A percentile compares a stretch with the other conserved stretches of the same genome.
These are phyloP conservation scores for Andrena cerasifolii DNA, from an alignment of 1,140 invertebrate genomes.

Conservation along the genomic window DNA sequence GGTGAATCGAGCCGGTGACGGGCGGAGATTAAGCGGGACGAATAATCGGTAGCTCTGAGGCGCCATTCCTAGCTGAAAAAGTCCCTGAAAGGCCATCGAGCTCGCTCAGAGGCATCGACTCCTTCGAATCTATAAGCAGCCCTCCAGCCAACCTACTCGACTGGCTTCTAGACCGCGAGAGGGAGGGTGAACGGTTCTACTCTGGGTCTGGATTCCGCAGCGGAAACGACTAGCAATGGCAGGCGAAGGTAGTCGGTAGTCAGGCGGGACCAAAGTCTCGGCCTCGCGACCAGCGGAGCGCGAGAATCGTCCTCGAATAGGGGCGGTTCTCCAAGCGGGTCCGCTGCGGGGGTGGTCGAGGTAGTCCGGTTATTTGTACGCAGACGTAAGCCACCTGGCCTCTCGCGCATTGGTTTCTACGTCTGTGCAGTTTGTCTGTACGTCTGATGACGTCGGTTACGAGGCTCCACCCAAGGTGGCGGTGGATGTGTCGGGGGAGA, in stretches of 20 bases:
- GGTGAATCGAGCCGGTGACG: constrained; percentile 15
- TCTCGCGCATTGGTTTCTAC: constrained; percentile 80
- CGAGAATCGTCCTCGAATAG: constrained; percentile 30
- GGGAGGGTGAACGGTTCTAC: neutral
- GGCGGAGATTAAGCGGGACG: constrained; percentile 20
- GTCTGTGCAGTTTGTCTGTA: constrained; percentile 78
- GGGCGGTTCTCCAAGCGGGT: constrained; percentile 66
- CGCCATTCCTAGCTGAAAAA: constrained; percentile 2
- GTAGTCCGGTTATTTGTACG: constrained; percentile 65
- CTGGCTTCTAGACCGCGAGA: too few relatives aligned
- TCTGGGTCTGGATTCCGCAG: constrained; percentile 1
- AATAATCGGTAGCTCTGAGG: constrained; percentile 30
- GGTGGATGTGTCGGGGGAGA: constrained; percentile 38
- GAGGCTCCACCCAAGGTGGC: constrained; percentile 78
- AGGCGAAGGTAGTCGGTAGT: constrained; percentile 35
- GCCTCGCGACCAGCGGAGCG: constrained; percentile 54
- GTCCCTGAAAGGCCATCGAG: constrained; percentile 8
- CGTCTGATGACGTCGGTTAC: constrained; percentile 75
- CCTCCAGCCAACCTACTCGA: too few relatives aligned
- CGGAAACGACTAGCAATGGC: constrained; percentile 57
- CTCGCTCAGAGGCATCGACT: constrained; percentile 25
- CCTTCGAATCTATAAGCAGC: constrained; percentile 46
- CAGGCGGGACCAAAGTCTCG: constrained; percentile 48
- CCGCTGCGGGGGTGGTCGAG: constrained; percentile 44
- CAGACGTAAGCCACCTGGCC: constrained; percentile 66